Base-by-base conservation (phyloP, 2,888 invertebrate genomes). In the Cataglyphis altisquamis region DNA sequence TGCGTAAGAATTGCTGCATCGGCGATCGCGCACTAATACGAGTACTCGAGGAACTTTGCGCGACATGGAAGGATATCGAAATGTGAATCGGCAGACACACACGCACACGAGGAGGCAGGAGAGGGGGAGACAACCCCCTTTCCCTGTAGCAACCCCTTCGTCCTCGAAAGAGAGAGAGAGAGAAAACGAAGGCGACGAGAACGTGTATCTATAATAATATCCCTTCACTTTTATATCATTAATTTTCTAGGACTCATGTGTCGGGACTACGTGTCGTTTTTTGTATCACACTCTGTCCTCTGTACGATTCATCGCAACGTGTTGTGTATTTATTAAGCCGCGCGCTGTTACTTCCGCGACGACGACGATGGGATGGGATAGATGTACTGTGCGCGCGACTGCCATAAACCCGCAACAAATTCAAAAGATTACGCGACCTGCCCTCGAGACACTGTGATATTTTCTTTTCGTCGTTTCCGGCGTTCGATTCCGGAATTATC, bases 191-290 rank as follows among this genome's bases (percentile, higher is more conserved):
- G 80, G 45, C 52, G 39, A 52, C 57, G 39, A 60, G 39, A 57
- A 75, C 82, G 86, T 84, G 83, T 88, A 86, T 89, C 86, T 89
- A 89, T 87, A 87, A 52, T 52, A 52, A 52, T 80, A 78, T 60
- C 70, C 45, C 84, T 86, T 89, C 86, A 89, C 77, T 89, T 89
- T 89, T 89, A 84, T 89, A 89, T 87, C 75, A 81, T 89, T 89
- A 25, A 89, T 89, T 89, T 88, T 83, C 75, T 87, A 83, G 78
- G 64, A 73, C 87, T 88, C 84, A 82, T 67, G 75, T 89, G 75
- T 89, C 81, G 41, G 48, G 39, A 83, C 83, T 86, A 63, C 67
- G 85, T 80, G 85, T 82, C 83, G 67, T 89, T 88, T 52, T 83
- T 89, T 88, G 84, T 88, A 88, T 88, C 85, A 82, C 87, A 82